Evolutionary conservation across 92 coral and sea anemone species (phyloP).

Genomic region (Micromussa lordhowensis): DNA sequence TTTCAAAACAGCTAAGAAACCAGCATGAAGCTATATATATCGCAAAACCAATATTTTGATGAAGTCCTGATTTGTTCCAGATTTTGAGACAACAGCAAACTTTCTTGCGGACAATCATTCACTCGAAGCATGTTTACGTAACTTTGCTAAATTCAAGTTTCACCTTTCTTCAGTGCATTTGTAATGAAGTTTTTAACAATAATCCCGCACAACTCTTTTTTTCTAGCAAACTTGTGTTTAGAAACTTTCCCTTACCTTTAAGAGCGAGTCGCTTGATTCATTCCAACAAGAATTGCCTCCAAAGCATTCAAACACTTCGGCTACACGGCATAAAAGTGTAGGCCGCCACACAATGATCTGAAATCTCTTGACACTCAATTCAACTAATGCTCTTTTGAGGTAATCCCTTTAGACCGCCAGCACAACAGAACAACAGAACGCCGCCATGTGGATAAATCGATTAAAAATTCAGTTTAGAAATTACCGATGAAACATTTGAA

Average conservation of each 20-base stretch:
- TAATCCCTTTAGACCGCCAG: constrained; percentile 31
- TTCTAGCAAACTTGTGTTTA: background rate
- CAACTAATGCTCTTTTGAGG: constrained; percentile 29
- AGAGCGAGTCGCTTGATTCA: background rate
- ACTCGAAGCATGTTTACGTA: constrained; percentile 9
- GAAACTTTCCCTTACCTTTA: constrained; percentile 15
- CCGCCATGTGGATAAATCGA: background rate
- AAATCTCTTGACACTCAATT: constrained; percentile 28
- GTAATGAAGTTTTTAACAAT: background rate
- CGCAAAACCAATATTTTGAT: background rate
- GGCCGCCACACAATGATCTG: background rate
- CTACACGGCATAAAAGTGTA: background rate
- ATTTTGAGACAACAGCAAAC: background rate
- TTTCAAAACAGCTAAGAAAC: background rate
- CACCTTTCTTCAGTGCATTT: background rate
- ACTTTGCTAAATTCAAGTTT: background rate
- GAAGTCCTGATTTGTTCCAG: background rate
- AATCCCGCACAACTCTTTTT: background rate
- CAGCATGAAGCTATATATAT: background rate
- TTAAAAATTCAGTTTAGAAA: background rate
- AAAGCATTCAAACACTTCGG: background rate
- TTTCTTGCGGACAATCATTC: background rate
- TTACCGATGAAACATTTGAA: background rate
- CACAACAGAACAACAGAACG: constrained; percentile 16
- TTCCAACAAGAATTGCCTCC: background rate